Conservation (phyloP, 2,888 invertebrate species). For the Gnatocerus cornutus region DNA sequence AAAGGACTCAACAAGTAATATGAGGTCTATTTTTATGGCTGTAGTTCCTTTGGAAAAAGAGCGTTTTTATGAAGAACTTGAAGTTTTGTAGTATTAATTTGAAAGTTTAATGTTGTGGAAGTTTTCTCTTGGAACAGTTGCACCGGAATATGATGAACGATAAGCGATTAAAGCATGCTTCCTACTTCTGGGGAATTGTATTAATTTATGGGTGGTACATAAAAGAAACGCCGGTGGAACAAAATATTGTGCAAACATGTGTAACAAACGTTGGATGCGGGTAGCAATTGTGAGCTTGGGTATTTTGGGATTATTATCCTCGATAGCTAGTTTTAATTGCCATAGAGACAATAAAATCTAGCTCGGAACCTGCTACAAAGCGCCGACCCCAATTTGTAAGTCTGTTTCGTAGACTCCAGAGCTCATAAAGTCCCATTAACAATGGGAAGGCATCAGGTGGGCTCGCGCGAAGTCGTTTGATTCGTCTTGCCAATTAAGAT, state of each 20-base stretch:
- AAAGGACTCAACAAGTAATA: no score
- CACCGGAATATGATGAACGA: not conserved
- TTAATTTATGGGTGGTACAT: not conserved
- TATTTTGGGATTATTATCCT: not conserved
- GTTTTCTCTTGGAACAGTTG: no score
- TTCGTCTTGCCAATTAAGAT: conserved; percentile 65
- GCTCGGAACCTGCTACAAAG: conserved; percentile 17
- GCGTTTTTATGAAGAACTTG: no score
- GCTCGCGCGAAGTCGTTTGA: conserved; percentile 59
- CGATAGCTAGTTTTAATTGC: not conserved
- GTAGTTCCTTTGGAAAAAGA: no score
- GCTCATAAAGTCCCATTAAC: conserved; percentile 59
- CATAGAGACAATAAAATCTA: conserved; percentile 1
- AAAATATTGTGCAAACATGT: conserved; percentile 7
- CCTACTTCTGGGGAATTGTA: not conserved
- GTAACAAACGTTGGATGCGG: not conserved
- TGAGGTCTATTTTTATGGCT: no score
- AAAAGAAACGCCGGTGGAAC: conserved; percentile 4
- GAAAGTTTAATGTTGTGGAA: no score
- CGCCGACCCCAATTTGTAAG: conserved; percentile 54
- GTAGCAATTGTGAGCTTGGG: not conserved
- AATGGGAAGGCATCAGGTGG: conserved; percentile 62
- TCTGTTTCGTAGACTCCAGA: conserved; percentile 42
- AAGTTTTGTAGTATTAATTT: no score
- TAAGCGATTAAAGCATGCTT: conserved; percentile 5